These are phyloP conservation scores for Cassiopea andromeda DNA, from an alignment of 30 jellyfish, hydroid and myxozoan genomes.

Conservation along the genomic window DNA sequence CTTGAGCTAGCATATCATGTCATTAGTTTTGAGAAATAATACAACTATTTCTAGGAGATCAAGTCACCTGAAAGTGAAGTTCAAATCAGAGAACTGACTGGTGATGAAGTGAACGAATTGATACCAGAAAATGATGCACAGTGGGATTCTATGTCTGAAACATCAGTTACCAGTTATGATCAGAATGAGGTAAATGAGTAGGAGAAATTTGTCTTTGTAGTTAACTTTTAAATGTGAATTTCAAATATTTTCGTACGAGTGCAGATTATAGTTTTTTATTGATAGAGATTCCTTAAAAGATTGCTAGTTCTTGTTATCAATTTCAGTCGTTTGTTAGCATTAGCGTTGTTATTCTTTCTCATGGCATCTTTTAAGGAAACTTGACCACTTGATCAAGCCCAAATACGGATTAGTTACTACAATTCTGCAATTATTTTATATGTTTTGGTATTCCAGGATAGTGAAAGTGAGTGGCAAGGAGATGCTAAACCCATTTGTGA, in stretches of 20 bases:
- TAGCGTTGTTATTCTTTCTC: no score
- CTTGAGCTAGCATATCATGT: not conserved
- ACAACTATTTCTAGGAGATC: constrained; percentile 4
- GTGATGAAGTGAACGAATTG: constrained; percentile 44
- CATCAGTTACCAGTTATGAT: constrained; percentile 59
- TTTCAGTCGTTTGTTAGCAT: no score
- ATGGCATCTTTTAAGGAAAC: no score
- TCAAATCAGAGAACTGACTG: constrained; percentile 36
- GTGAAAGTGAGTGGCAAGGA: constrained; percentile 21
- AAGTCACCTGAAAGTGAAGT: not conserved
- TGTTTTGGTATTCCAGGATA: not conserved
- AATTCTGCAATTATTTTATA: no score
- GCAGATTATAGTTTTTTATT: no score
- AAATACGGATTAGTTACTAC: no score
- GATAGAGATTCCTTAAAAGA: no score
- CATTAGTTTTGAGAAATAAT: not conserved
- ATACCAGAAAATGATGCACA: constrained; percentile 7
- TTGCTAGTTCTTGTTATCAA: no score
- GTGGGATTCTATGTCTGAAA: constrained; percentile 67
- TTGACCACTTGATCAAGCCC: no score
- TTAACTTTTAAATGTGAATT: no score
- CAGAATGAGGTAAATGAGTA: constrained; percentile 7
- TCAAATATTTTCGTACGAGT: no score
- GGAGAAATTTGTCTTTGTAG: not conserved
- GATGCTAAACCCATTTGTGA: constrained; percentile 78